These are phyloP conservation scores for Eira barbara DNA, from an alignment of 2,113 vertebrate genomes.

Conservation along the genomic window DNA sequence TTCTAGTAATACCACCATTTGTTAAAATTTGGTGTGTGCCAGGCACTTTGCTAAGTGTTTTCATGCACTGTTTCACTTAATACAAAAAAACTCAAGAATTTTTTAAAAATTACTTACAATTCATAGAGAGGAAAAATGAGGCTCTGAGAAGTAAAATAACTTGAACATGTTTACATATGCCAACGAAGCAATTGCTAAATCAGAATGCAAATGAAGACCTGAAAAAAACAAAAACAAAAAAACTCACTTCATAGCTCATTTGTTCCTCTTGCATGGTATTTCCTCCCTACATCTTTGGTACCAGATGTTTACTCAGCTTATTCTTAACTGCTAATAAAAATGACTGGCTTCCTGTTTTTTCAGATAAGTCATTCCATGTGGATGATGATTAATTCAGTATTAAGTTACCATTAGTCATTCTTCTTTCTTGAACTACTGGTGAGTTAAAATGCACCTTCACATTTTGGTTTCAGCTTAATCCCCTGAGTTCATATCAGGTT, in stretches of 20 bases:
- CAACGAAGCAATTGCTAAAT: not conserved
- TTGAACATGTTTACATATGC: not conserved
- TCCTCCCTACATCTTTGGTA: not conserved
- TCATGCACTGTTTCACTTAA: slow-evolving; percentile 11
- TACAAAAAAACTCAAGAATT: not conserved
- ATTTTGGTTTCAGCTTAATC: not conserved
- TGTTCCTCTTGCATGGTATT: not conserved
- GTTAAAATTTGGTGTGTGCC: not conserved
- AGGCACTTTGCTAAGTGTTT: not conserved
- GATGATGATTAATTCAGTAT: not conserved
- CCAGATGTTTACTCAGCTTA: not conserved
- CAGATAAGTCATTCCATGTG: not conserved
- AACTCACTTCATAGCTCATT: not conserved
- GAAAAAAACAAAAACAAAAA: too few relatives aligned
- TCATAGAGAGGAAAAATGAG: not conserved
- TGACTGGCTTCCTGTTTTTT: not conserved
- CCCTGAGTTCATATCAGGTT: not conserved
- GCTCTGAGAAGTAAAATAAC: not conserved
- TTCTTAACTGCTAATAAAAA: not conserved
- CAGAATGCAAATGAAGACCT: not conserved
- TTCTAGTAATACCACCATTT: not conserved
- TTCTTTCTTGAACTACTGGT: not conserved
- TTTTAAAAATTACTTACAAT: not conserved
- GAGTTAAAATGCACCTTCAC: not conserved
- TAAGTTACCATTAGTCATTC: not conserved